Evolutionary conservation across 2,797 vertebrate genomes (phyloP).

Genomic region (Alexandromys oeconomus): DNA sequence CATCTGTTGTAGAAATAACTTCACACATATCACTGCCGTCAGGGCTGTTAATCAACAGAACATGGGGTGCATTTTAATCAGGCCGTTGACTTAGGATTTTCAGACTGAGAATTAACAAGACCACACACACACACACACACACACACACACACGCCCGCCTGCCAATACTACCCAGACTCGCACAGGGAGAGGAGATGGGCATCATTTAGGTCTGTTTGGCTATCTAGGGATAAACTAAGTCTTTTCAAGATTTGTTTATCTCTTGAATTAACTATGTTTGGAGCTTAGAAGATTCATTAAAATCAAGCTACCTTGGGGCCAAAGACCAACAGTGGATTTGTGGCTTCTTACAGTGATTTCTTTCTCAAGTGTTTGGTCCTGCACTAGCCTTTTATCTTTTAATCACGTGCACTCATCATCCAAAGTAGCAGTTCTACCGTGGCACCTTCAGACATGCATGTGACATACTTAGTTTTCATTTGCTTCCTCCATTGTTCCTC

Average conservation of each 20-base stretch:
- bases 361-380: background rate
- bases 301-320: background rate
- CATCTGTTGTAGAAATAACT: constrained; percentile 59
- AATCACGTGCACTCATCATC: background rate
- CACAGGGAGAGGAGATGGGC: background rate
- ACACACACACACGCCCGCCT: background rate
- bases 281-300: background rate
- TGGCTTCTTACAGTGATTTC: background rate
- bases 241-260: background rate
- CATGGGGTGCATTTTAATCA: constrained; percentile 9
- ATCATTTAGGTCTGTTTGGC: constrained; percentile 20
- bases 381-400: background rate
- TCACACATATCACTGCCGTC: constrained; percentile 18
- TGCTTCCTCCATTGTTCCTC: background rate
- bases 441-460: background rate
- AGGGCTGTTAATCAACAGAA: constrained; percentile 37
- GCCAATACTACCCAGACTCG: background rate
- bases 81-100: background rate
- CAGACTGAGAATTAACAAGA: constrained; percentile 37
- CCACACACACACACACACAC: background rate
- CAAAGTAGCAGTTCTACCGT: background rate
- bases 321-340: background rate
- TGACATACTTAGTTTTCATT: background rate
- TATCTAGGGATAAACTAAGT: background rate
- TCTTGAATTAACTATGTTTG: constrained; percentile 11